Percentiles rank a stretch among this genome's conserved stretches.
Evolutionary conservation across 2,797 vertebrate genomes (phyloP).

Genomic region (Denticeps clupeoides): DNA sequence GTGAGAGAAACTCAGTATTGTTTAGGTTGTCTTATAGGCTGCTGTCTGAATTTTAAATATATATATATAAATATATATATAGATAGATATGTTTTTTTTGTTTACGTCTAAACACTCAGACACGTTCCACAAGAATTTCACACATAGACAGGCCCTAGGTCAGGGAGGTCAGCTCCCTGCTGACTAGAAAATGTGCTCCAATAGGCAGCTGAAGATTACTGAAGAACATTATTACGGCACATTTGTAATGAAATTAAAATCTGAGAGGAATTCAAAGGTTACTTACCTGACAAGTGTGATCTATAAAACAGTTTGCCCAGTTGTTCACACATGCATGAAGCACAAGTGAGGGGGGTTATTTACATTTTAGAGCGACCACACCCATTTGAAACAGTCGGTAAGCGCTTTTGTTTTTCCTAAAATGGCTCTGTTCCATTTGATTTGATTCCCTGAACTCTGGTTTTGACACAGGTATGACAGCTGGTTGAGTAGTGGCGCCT

Average conservation of each 20-base stretch:
- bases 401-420: constrained; percentile 70
- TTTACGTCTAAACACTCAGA: constrained; percentile 65
- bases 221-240: constrained; percentile 63
- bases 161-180: constrained; percentile 48
- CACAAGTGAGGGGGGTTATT: constrained; percentile 66
- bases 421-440: constrained; percentile 79
- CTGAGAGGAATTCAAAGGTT: constrained; percentile 59
- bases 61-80: constrained; percentile 19
- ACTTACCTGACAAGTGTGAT: constrained; percentile 73
- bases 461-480: constrained; percentile 72
- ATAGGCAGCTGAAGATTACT: constrained; percentile 58
- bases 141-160: constrained; percentile 64
- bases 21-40: constrained; percentile 46
- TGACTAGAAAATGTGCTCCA: constrained; percentile 57
- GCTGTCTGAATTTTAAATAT: constrained; percentile 34
- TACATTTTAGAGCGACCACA: constrained; percentile 71
- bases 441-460: constrained; percentile 73
- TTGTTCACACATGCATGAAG: constrained; percentile 70
- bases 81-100: constrained; percentile 19
- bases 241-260: constrained; percentile 66
- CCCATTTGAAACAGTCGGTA: constrained; percentile 74
- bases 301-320: constrained; percentile 67
- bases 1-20: constrained; percentile 45
- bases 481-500: constrained; percentile 63
- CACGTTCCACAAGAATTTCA: constrained; percentile 66